Percentiles rank a stretch among this genome's conserved stretches.
Conservation (phyloP, 1,140 invertebrate species). For the Sitobion miscanthi region DNA sequence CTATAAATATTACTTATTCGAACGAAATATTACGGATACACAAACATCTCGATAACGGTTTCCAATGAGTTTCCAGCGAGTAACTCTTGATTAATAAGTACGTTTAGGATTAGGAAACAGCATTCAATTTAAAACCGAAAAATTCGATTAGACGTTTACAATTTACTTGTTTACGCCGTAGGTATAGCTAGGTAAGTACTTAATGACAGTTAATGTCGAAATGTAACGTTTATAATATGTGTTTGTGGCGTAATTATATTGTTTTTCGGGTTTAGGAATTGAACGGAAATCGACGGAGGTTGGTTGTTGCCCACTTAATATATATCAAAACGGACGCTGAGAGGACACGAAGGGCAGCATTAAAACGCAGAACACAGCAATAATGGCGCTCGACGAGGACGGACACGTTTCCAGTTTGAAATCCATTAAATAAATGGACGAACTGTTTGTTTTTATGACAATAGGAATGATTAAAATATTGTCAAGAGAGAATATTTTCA, state of each 20-base stretch:
- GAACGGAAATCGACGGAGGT: background rate
- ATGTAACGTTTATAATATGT: background rate
- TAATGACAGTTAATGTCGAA: background rate
- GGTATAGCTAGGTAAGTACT: background rate
- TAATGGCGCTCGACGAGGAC: background rate
- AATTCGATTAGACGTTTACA: background rate
- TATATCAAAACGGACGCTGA: background rate
- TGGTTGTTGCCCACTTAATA: background rate
- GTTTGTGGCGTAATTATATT: background rate
- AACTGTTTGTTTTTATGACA: background rate
- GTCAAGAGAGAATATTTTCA: background rate
- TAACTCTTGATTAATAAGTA: background rate
- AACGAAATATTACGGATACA: background rate
- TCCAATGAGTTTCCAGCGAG: background rate
- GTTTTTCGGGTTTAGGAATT: background rate
- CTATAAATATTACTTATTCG: background rate
- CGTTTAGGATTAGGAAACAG: background rate
- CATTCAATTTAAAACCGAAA: background rate
- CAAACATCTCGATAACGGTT: background rate
- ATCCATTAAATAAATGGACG: constrained; percentile 6
- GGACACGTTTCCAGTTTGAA: background rate
- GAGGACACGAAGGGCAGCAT: background rate
- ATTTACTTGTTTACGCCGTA: background rate
- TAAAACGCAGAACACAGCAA: background rate
- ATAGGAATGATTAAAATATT: background rate